These are phyloP conservation scores for Myopa testacea DNA, from an alignment of 2,888 invertebrate species.

Conservation along the genomic window DNA sequence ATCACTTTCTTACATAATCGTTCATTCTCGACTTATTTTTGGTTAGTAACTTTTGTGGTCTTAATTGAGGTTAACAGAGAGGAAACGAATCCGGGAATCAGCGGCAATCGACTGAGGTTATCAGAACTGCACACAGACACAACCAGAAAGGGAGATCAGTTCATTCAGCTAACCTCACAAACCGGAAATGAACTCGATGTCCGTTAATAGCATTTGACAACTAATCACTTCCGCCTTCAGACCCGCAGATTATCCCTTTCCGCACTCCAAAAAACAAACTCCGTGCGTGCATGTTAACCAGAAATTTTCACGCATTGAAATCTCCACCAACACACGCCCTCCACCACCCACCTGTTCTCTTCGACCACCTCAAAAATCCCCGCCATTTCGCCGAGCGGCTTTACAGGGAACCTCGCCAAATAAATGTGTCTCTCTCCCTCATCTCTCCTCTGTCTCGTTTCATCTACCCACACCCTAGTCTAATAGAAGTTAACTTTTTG, in stretches of 20 bases:
- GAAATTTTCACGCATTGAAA: no score
- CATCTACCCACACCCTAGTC: no score
- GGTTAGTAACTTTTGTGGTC: not conserved
- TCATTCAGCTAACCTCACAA: constrained; percentile 5
- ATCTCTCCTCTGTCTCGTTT: no score
- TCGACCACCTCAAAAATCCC: no score
- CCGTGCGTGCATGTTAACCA: not conserved
- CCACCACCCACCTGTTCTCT: no score
- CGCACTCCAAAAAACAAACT: not conserved
- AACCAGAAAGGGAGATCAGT: not conserved
- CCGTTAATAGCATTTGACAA: constrained; percentile 14
- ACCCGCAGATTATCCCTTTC: not conserved
- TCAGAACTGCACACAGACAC: not conserved
- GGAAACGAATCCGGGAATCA: not conserved
- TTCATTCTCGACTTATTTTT: no score
- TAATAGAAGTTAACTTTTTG: not conserved
- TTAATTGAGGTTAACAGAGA: not conserved
- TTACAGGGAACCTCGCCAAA: no score
- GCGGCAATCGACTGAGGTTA: not conserved
- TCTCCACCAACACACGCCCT: not conserved
- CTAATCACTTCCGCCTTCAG: not conserved
- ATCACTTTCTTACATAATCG: no score
- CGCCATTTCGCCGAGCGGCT: no score
- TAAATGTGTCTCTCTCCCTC: no score
- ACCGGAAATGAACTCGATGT: constrained; percentile 2